These are phyloP conservation scores for Myanophis thanlyinensis DNA, from an alignment of 2,113 vertebrate genomes.

Conservation along the genomic window DNA sequence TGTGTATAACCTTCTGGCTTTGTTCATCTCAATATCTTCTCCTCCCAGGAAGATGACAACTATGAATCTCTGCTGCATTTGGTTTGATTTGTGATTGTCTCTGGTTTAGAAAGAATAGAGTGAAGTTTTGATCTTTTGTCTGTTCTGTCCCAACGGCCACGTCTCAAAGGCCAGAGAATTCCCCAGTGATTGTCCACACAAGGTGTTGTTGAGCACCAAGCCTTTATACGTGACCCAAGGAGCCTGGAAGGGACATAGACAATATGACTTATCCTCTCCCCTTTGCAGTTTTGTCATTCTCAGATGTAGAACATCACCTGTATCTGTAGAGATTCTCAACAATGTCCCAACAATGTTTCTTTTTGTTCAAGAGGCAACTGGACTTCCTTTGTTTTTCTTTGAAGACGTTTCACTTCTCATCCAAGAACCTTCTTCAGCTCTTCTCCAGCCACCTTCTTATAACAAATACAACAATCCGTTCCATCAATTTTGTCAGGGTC, in stretches of 20 bases:
- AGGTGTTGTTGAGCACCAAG: not conserved
- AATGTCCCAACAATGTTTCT: no score
- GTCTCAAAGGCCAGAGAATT: not conserved
- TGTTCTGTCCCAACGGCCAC: not conserved
- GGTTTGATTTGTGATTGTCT: not conserved
- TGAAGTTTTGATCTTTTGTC: not conserved
- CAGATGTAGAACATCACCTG: no score
- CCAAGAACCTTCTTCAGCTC: no score
- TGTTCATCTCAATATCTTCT: not conserved
- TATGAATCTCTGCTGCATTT: not conserved
- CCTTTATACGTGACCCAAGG: not conserved
- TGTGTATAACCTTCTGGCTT: no score
- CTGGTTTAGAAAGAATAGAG: not conserved
- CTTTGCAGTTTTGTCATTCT: not conserved
- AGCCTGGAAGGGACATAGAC: not conserved
- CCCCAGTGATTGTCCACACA: not conserved
- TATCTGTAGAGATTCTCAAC: not conserved
- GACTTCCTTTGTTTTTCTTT: no score
- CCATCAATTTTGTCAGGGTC: not conserved
- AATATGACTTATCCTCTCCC: not conserved
- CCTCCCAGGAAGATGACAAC: not conserved
- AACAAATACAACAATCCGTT: not conserved
- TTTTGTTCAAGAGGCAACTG: no score
- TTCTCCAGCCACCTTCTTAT: not conserved
- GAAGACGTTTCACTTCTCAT: no score